A percentile compares a stretch with the other conserved stretches of the same genome.
Evolutionary conservation across 2,797 vertebrate genomes (phyloP).

Genomic region (Nannoperca obscura): DNA sequence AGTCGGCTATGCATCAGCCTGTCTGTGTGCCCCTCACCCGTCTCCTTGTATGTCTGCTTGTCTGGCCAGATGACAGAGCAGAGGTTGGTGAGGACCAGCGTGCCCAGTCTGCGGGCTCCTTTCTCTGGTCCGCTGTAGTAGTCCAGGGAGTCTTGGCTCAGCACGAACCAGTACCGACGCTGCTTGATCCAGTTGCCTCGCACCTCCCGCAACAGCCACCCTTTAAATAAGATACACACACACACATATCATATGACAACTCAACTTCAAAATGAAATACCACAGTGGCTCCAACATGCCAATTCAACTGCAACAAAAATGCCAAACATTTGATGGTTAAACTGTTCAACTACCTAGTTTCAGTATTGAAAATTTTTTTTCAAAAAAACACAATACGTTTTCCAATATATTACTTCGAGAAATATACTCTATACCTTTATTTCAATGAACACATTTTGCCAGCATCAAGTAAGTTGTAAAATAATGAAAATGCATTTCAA

Average conservation of each 20-base stretch:
- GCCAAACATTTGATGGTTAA: neutral
- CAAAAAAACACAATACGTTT: neutral
- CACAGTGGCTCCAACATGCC: neutral
- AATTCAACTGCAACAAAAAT: neutral
- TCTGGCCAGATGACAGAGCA: constrained; percentile 95
- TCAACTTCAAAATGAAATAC: constrained; percentile 9
- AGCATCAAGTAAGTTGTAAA: neutral
- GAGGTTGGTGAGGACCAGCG: constrained; percentile 94
- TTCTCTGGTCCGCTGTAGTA: constrained; percentile 92
- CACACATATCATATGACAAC: constrained; percentile 17
- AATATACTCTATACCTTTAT: neutral
- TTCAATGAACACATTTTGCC: neutral
- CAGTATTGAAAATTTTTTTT: too few relatives aligned
- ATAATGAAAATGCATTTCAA: constrained; percentile 19
- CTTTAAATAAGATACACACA: constrained; percentile 72
- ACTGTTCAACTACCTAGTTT: too few relatives aligned
- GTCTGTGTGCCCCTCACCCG: constrained; percentile 83
- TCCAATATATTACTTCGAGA: neutral
- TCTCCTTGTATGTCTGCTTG: constrained; percentile 94
- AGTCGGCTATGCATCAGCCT: constrained; percentile 27
- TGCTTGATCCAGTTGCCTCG: constrained; percentile 92
- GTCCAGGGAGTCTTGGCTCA: constrained; percentile 94
- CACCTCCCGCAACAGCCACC: constrained; percentile 94
- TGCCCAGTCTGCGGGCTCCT: constrained; percentile 90
- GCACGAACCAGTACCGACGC: constrained; percentile 95